These are phyloP conservation scores for Vanessa cardui DNA, from an alignment of 2,888 invertebrate genomes.

Conservation along the genomic window DNA sequence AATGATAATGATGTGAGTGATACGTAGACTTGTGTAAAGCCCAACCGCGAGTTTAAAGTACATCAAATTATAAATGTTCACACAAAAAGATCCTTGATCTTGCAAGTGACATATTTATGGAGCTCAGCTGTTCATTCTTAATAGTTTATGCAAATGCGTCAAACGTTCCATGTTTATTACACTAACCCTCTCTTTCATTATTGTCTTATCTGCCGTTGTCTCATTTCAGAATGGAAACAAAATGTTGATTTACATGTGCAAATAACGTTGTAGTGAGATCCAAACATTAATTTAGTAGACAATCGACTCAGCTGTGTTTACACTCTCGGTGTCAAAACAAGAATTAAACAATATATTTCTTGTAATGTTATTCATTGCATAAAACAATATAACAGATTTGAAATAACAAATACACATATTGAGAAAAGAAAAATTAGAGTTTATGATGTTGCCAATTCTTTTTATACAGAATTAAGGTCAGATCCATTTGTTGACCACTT, in stretches of 20 bases:
- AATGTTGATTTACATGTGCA: conserved; percentile 79
- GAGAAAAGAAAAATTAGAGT: too few relatives aligned
- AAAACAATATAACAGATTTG: not conserved
- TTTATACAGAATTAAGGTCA: too few relatives aligned
- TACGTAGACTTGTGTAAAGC: too few relatives aligned
- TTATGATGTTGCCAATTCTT: too few relatives aligned
- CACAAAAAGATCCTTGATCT: conserved; percentile 23
- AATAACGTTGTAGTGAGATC: conserved; percentile 78
- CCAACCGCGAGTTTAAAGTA: not conserved
- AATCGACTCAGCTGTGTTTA: conserved; percentile 71
- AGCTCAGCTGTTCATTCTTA: conserved; percentile 72
- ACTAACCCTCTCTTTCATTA: conserved; percentile 43
- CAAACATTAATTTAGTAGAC: conserved; percentile 78
- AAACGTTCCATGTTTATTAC: conserved; percentile 42
- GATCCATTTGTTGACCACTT: too few relatives aligned
- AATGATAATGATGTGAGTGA: too few relatives aligned
- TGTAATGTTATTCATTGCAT: conserved; percentile 51
- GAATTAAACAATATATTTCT: conserved; percentile 75
- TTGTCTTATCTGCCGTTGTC: conserved; percentile 45
- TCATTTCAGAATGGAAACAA: conserved; percentile 70
- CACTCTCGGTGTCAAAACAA: conserved; percentile 47
- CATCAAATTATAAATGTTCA: not conserved
- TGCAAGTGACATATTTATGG: conserved; percentile 48
- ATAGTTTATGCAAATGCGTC: conserved; percentile 76
- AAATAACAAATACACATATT: not conserved